Conservation (phyloP, 2,113 vertebrate genomes). For the Dasyornis broadbenti region DNA sequence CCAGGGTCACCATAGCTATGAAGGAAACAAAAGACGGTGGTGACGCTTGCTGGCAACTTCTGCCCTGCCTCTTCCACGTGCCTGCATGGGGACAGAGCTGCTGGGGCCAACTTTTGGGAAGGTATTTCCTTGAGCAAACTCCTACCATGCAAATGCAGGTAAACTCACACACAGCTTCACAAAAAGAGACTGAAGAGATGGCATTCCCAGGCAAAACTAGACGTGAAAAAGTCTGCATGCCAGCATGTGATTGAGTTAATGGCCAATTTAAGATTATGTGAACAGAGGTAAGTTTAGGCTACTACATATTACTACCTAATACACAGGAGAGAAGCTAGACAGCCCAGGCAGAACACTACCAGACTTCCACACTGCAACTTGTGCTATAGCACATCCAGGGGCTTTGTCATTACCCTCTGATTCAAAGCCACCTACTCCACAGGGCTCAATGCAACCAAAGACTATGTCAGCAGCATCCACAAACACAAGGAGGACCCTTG, state of each 20-base stretch:
- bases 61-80: neutral
- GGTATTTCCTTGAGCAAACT: neutral
- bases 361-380: neutral
- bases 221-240: neutral
- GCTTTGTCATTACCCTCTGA: neutral
- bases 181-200: neutral
- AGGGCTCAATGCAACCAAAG: neutral
- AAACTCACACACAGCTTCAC: neutral
- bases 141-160: neutral
- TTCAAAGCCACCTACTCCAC: neutral
- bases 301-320: neutral
- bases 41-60: neutral
- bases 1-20: constrained; percentile 7
- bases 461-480: neutral
- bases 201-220: neutral
- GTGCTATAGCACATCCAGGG: neutral
- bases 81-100: neutral
- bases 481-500: neutral
- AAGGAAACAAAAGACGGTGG: neutral
- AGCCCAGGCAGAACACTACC: neutral
- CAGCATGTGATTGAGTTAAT: neutral
- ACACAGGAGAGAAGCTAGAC: neutral
- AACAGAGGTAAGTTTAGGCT: neutral
- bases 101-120: neutral
- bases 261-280: neutral